Evolutionary conservation across 2,888 invertebrate species (phyloP).

Genomic region (Leptopilina drosophilae): DNA sequence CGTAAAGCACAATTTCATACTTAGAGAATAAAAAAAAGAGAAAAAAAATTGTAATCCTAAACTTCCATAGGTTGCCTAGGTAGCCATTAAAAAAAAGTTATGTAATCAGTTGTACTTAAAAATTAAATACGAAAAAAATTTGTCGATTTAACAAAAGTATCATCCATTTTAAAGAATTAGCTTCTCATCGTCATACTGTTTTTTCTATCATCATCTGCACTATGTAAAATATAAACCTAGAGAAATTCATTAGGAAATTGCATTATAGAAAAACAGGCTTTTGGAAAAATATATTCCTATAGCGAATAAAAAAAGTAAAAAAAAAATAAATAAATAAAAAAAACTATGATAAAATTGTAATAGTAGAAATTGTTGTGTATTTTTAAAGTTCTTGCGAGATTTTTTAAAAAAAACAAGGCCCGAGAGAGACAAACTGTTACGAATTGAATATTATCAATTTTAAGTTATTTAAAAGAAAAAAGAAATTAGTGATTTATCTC

Average conservation of each 20-base stretch:
- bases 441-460: background rate
- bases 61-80: slow-evolving; percentile 31
- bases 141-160: slow-evolving; percentile 2
- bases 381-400: slow-evolving; percentile 36
- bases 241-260: background rate
- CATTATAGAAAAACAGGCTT: slow-evolving; percentile 54
- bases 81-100: slow-evolving; percentile 21
- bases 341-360: slow-evolving; percentile 47
- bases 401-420: background rate
- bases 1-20: slow-evolving; percentile 33
- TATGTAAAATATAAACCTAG: slow-evolving; percentile 23
- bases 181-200: slow-evolving; percentile 12
- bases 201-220: slow-evolving; percentile 33
- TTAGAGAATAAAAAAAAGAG: slow-evolving; percentile 5
- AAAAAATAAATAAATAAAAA: too few species aligned
- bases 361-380: slow-evolving; percentile 53
- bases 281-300: slow-evolving; percentile 58
- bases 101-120: background rate
- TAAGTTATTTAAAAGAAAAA: background rate
- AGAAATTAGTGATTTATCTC: slow-evolving; percentile 12
- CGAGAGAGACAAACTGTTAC: slow-evolving; percentile 17
- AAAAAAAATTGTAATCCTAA: slow-evolving; percentile 12
- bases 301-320: slow-evolving; percentile 44
- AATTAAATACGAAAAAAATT: background rate
- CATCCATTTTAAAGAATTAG: slow-evolving; percentile 14